Percentiles rank a stretch among this genome's conserved stretches.
Evolutionary conservation across 2,113 vertebrate genomes (phyloP).

Genomic region (Lepus timidus): DNA sequence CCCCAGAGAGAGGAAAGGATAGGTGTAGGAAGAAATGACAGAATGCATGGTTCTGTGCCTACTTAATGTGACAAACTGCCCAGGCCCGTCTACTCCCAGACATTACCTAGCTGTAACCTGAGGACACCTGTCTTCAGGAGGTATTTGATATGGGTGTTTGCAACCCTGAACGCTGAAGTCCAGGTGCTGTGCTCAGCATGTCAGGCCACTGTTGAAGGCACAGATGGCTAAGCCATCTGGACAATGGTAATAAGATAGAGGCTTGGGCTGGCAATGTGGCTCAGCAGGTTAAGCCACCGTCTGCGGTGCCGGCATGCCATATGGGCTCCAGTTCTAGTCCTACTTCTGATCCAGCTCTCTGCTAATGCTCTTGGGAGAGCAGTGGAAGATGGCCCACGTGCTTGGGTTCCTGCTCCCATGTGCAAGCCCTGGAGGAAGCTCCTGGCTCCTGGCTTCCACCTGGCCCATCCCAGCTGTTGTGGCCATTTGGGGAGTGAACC

Average conservation of each 20-base stretch:
- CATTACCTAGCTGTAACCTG: not conserved
- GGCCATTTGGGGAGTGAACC: no score
- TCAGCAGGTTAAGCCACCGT: no score
- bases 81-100: not conserved
- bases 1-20: not conserved
- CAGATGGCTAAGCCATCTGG: not conserved
- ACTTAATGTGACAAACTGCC: not conserved
- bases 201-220: not conserved
- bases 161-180: not conserved
- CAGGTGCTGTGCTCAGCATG: not conserved
- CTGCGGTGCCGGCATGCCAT: no score
- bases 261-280: no score
- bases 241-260: not conserved
- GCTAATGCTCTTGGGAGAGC: no score
- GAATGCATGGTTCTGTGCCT: not conserved
- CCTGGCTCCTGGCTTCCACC: no score
- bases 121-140: not conserved
- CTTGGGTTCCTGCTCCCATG: no score
- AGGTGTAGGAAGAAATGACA: slow-evolving; percentile 18
- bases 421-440: no score
- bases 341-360: no score
- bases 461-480: no score
- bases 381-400: no score
- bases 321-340: no score
- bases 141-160: not conserved